Conservation (phyloP, 2,888 invertebrate species). For the Hirtodrosophila histrioides region DNA sequence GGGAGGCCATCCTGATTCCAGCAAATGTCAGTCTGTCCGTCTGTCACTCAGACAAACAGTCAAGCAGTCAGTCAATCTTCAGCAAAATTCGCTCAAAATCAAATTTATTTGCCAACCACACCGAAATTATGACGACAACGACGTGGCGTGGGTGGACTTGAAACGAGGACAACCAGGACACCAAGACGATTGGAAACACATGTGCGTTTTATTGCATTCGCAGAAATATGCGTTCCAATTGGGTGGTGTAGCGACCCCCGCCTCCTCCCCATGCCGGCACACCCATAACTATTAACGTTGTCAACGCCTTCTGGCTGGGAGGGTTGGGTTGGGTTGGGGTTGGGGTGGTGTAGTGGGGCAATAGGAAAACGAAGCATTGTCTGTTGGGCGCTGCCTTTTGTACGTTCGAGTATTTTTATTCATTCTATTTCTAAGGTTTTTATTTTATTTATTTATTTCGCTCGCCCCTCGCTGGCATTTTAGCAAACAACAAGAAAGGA, state of each 20-base stretch:
- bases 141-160: neutral
- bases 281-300: slow-evolving; percentile 71
- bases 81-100: slow-evolving; percentile 68
- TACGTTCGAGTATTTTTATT: slow-evolving; percentile 76
- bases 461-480: slow-evolving; percentile 34
- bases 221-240: slow-evolving; percentile 64
- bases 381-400: slow-evolving; percentile 57
- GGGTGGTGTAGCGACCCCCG: slow-evolving; percentile 6
- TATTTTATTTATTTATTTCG: slow-evolving; percentile 68
- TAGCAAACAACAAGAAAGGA: slow-evolving; percentile 8
- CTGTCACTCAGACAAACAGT: slow-evolving; percentile 35
- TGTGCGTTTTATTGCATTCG: slow-evolving; percentile 75
- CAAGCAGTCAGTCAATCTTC: slow-evolving; percentile 60
- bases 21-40: slow-evolving; percentile 19
- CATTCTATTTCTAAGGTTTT: slow-evolving; percentile 67
- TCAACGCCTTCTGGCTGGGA: slow-evolving; percentile 56
- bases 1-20: slow-evolving; percentile 5
- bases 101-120: slow-evolving; percentile 77
- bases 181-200: slow-evolving; percentile 61
- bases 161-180: neutral
- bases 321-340: neutral
- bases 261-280: neutral
- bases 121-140: slow-evolving; percentile 66
- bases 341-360: neutral
- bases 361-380: slow-evolving; percentile 35